Evolutionary conservation across 2,113 vertebrate genomes (phyloP), one percentile per base, ranked within the genome.

Genomic region (Lucifuga dentata): DNA sequence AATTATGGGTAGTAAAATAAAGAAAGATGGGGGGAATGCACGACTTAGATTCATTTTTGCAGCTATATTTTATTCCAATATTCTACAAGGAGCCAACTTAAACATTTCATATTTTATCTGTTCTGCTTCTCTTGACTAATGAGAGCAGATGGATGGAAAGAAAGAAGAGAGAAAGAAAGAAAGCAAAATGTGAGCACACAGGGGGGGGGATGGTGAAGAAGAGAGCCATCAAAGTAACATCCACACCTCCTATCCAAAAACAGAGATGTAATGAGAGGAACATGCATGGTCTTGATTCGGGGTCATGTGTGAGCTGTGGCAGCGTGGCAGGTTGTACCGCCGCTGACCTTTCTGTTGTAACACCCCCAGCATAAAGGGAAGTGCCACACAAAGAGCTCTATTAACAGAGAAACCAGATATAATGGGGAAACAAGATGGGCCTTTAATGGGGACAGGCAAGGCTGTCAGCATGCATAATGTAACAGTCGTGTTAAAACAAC

Each of bases 391-490:
- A 89, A 89, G 88, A 86, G 86, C 82, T 88, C 88, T 85, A 90
- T 91, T 90, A 90, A 90, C 86, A 72, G 74, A 80, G 78, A 81
- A 88, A 86, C 68, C 85, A 84, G 80, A 89, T 88, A 90, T 89
- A 89, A 88, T 90, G 90, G 82, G 82, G 85, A 85, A 89, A 88
- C 89, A 91, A 89, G 86, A 89, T 83, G 86, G 86, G 83, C 87
- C 86, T 89, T 88, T 88, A 89, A 89, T 88, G 80, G 86, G 86
- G 84, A 88, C 86, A 86, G 83, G 81, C 73, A 73, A 73, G 72
- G 69, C 84, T 86, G 86, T 80, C 88, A 85, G 86, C 86, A 90
- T 90, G 86, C 88, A 91, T 90, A 91, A 91, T 91, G 90, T 90
- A 90, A 78, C 80, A 90, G 90, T 78, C 61, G 52, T 89, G 80